Percentiles rank a stretch among this genome's conserved stretches.
phyloP scores from a whole-genome alignment of 2,888 invertebrate species.

The Aethes cnicana region DNA sequence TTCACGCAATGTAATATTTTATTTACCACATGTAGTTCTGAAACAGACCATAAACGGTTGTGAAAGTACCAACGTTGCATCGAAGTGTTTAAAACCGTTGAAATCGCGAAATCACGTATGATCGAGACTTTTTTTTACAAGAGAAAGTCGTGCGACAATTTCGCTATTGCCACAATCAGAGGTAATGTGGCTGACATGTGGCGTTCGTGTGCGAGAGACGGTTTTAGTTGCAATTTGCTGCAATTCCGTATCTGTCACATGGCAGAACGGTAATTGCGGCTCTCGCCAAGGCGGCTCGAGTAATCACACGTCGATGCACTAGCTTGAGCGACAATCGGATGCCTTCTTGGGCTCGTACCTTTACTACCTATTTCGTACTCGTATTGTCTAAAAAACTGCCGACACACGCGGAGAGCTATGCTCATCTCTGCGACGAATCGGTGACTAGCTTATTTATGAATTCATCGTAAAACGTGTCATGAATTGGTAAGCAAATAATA shows the following conservation, averaged over 20 bases:
- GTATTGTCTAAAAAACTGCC: neutral
- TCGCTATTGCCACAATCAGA: constrained; percentile 31
- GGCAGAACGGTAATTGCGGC: constrained; percentile 32
- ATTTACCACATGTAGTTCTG: constrained; percentile 12
- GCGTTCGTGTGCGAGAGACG: constrained; percentile 17
- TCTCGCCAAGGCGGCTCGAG: constrained; percentile 13
- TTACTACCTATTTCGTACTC: constrained; percentile 1
- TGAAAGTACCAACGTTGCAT: constrained; percentile 45
- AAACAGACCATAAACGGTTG: constrained; percentile 37
- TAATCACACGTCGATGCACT: constrained; percentile 28
- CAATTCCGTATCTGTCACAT: constrained; percentile 36
- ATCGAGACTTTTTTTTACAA: constrained; percentile 34
- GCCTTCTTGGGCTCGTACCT: constrained; percentile 2
- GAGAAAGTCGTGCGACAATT: constrained; percentile 42
- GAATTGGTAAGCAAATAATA: neutral
- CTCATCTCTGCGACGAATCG: constrained; percentile 10
- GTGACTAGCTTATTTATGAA: neutral
- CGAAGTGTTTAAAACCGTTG: constrained; percentile 37
- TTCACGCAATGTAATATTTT: constrained; percentile 14
- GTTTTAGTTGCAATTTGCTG: constrained; percentile 37
- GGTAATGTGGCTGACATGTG: constrained; percentile 32
- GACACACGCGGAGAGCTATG: constrained; percentile 4
- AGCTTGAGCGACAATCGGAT: constrained; percentile 5
- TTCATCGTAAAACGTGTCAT: constrained; percentile 5
- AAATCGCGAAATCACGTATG: constrained; percentile 33